A percentile compares a stretch with the other conserved stretches of the same genome.
phyloP scores from a whole-genome alignment of 2,888 invertebrate species.

The Thumatha senex region DNA sequence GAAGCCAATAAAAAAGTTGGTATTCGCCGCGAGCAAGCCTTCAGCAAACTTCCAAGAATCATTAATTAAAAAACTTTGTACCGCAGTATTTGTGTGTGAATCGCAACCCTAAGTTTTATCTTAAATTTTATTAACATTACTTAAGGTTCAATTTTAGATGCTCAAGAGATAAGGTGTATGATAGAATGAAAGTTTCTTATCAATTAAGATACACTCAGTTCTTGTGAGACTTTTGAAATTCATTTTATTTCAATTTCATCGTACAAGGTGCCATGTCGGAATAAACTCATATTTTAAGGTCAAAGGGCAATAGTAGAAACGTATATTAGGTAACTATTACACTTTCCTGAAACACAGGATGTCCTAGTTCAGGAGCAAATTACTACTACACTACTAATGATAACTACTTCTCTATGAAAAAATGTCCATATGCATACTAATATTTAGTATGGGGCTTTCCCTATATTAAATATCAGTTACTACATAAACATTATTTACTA shows the following conservation, averaged over 20 bases:
- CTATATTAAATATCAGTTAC: too few relatives aligned
- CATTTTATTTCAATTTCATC: background rate
- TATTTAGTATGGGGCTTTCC: too few relatives aligned
- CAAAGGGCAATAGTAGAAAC: too few relatives aligned
- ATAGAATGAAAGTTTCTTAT: conserved; percentile 17
- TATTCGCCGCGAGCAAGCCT: conserved; percentile 24
- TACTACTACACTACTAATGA: too few relatives aligned
- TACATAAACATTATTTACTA: too few relatives aligned
- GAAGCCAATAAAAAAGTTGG: conserved; percentile 29
- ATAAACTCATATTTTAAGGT: background rate
- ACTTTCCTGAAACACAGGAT: too few relatives aligned
- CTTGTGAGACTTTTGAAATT: background rate
- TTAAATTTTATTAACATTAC: too few relatives aligned
- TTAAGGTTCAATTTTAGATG: conserved; percentile 16
- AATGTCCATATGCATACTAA: too few relatives aligned
- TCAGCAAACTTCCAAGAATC: conserved; percentile 21
- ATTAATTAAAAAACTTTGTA: conserved; percentile 42
- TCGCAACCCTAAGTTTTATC: conserved; percentile 1
- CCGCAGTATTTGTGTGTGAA: conserved; percentile 31
- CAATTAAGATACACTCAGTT: conserved; percentile 26
- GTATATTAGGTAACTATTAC: too few relatives aligned
- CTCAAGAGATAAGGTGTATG: conserved; percentile 4
- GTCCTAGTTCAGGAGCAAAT: too few relatives aligned
- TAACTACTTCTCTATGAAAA: too few relatives aligned
- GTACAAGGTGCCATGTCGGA: background rate